Evolutionary conservation across 2,113 vertebrate species (phyloP).

Genomic region (Solea senegalensis): DNA sequence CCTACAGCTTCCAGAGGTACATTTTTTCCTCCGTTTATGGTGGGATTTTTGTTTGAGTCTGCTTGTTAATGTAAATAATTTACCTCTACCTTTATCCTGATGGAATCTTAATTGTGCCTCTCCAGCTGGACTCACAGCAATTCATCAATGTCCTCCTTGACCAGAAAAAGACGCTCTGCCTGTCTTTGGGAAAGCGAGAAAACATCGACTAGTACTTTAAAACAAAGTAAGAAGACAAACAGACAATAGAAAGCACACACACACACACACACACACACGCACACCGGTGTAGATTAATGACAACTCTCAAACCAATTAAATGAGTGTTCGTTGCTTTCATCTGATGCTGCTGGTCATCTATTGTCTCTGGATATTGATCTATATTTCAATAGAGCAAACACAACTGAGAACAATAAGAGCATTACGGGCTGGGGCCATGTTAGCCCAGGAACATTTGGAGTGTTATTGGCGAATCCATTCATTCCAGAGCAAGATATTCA

Average conservation of each 20-base stretch:
- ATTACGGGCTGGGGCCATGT: conserved; percentile 40
- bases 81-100: conserved; percentile 85
- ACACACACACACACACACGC: conserved; percentile 28
- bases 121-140: conserved; percentile 65
- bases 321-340: conserved; percentile 56
- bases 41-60: conserved; percentile 61
- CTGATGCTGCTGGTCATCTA: conserved; percentile 64
- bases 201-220: conserved; percentile 40
- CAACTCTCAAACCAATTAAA: conserved; percentile 62
- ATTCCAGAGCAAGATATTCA: conserved; percentile 59
- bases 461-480: conserved; percentile 66
- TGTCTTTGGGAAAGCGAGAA: conserved; percentile 20
- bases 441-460: conserved; percentile 54
- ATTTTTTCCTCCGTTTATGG: conserved; percentile 49
- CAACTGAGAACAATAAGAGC: conserved; percentile 60
- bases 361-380: conserved; percentile 73
- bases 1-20: conserved; percentile 35
- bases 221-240: conserved; percentile 51
- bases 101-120: conserved; percentile 86
- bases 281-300: conserved; percentile 64
- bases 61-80: conserved; percentile 85
- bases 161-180: conserved; percentile 64
- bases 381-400: conserved; percentile 58
- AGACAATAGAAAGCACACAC: conserved; percentile 39
- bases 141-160: conserved; percentile 77